Evolutionary conservation across 2,797 vertebrate species (phyloP).

Genomic region (Clarias platycephalus): DNA sequence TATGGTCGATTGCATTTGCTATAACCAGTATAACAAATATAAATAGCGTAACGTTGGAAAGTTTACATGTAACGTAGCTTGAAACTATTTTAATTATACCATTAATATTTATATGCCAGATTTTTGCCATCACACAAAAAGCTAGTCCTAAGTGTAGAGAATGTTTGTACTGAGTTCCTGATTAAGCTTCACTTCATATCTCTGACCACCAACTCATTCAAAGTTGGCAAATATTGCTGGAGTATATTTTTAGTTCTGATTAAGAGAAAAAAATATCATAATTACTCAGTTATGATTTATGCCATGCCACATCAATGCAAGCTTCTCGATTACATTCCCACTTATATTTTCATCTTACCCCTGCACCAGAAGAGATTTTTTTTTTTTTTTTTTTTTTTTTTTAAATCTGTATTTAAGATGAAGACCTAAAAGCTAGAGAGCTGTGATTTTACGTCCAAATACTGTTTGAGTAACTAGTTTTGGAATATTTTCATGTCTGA

Average conservation of each 20-base stretch:
- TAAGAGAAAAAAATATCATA: not conserved
- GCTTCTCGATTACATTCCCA: constrained; percentile 70
- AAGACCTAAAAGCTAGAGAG: constrained; percentile 80
- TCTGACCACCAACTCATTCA: constrained; percentile 60
- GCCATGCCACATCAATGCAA: constrained; percentile 61
- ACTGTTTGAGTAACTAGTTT: constrained; percentile 75
- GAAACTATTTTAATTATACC: constrained; percentile 3
- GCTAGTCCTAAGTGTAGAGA: constrained; percentile 17
- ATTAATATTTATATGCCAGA: constrained; percentile 34
- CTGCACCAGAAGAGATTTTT: constrained; percentile 74
- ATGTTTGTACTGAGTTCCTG: constrained; percentile 19
- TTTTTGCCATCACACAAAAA: constrained; percentile 33
- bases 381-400: constrained; percentile 62
- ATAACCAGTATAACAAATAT: constrained; percentile 26
- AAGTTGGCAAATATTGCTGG: constrained; percentile 67
- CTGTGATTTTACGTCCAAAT: constrained; percentile 77
- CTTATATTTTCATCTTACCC: constrained; percentile 70
- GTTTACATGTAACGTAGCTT: constrained; percentile 33
- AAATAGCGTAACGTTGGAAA: constrained; percentile 14
- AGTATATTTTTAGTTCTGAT: constrained; percentile 55
- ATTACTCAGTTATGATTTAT: constrained; percentile 44
- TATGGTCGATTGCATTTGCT: constrained; percentile 12
- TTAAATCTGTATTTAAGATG: constrained; percentile 82
- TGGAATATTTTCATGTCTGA: constrained; percentile 70
- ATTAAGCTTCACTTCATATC: constrained; percentile 24